Percentiles rank a stretch among this genome's conserved stretches.
Conservation (phyloP, 1,140 invertebrate species). For the Lordiphosa stackelbergi region DNA sequence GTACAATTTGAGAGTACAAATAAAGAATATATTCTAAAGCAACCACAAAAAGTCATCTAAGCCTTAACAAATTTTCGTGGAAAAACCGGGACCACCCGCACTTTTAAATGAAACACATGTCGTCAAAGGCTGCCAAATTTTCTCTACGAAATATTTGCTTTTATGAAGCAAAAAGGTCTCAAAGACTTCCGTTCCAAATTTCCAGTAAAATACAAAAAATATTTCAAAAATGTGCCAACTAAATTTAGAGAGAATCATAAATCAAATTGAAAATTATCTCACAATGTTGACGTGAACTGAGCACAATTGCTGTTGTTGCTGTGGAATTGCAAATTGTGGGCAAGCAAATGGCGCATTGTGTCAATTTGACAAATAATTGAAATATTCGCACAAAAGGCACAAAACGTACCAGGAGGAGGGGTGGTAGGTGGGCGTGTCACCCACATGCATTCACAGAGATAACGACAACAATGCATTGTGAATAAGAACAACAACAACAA, state of each 20-base stretch:
- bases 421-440: conserved; percentile 18
- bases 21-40: no score
- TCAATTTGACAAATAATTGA: conserved; percentile 59
- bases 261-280: conserved; percentile 43
- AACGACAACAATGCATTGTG: conserved; percentile 29
- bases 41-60: no score
- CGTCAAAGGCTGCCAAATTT: conserved; percentile 13
- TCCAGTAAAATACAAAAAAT: conserved; percentile 22
- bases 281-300: conserved; percentile 26
- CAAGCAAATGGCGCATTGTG: conserved; percentile 49
- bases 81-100: conserved; percentile 11
- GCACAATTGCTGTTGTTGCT: conserved; percentile 23
- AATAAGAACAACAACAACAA: conserved; percentile 27
- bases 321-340: conserved; percentile 33
- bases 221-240: conserved; percentile 31
- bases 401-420: conserved; percentile 11
- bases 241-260: conserved; percentile 45
- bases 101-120: conserved; percentile 20
- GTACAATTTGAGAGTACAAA: no score
- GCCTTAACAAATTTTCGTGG: no score
- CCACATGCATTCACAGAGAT: conserved; percentile 41
- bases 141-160: conserved; percentile 26
- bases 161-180: conserved; percentile 16
- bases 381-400: conserved; percentile 51
- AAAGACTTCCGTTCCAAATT: conserved; percentile 44